phyloP scores from a whole-genome alignment of 2,797 vertebrate species.

The Helostoma temminkii region DNA sequence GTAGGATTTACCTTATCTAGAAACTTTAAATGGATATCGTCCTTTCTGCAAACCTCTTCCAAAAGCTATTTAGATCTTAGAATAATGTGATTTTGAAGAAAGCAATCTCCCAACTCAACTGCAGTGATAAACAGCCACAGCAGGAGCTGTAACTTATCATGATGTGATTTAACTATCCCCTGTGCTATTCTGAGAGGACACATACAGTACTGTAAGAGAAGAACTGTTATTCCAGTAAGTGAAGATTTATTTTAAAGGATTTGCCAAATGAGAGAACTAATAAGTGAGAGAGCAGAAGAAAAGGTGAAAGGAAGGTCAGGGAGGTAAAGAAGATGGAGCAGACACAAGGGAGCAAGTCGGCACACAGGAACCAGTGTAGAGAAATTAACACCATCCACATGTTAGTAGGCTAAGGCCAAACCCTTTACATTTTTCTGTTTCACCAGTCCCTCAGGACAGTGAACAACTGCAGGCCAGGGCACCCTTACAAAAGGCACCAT shows the following conservation, averaged over 20 bases:
- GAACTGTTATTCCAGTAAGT: slow-evolving; percentile 14
- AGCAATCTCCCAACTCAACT: slow-evolving; percentile 39
- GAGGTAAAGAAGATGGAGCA: slow-evolving; percentile 7
- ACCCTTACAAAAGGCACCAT: too few relatives aligned
- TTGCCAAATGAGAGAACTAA: slow-evolving; percentile 14
- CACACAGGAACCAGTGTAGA: background rate
- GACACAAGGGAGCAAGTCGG: background rate
- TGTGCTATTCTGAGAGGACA: slow-evolving; percentile 18
- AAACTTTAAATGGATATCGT: slow-evolving; percentile 32
- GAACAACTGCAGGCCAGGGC: background rate
- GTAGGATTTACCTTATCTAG: slow-evolving; percentile 17
- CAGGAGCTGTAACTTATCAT: slow-evolving; percentile 17
- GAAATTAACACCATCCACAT: slow-evolving; percentile 20
- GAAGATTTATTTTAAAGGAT: slow-evolving; percentile 25
- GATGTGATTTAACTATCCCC: slow-evolving; percentile 25
- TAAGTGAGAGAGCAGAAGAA: background rate
- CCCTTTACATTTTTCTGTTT: background rate
- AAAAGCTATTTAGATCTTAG: slow-evolving; percentile 31
- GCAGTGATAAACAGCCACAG: slow-evolving; percentile 14
- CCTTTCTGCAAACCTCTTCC: slow-evolving; percentile 9
- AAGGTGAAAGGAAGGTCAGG: slow-evolving; percentile 41
- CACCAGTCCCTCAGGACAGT: background rate
- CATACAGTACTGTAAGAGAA: slow-evolving; percentile 32
- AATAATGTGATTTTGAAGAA: slow-evolving; percentile 52
- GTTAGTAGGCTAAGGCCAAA: slow-evolving; percentile 24